Base-by-base conservation (phyloP, 2,797 vertebrate genomes). In the Anguilla obscura region DNA sequence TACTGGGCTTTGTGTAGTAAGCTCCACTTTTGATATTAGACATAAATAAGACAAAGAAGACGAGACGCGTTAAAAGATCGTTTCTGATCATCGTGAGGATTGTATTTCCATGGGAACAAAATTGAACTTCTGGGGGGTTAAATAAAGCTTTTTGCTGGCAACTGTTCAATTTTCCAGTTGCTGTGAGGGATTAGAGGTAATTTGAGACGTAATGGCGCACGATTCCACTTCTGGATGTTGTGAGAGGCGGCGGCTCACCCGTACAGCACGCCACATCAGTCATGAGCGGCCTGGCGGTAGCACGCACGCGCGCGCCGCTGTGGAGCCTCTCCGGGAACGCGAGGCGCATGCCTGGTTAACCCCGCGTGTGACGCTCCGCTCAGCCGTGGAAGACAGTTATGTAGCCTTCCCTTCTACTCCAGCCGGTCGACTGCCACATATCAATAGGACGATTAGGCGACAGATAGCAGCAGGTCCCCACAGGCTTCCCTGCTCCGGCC, bases 101-200 rank as follows among this genome's bases (percentile, higher is more conserved):
- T 88, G 56, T 0, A 91, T 93, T 92, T 92, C 92, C 91, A 92
- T 93, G 92, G 92, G 87, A 92, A 93, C 90, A 89, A 89, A 91
- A 90, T 89, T 92, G 91, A 89, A 89, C 86, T 89, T 84, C 89
- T 14, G 54, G 86, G 50, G 80, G 85, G 66, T 85, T 76, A 89
- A 18, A 89, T 87, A 90, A 92, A 92, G 89, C 91, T 88, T 90
- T 45, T 92, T 91, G 93, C n/a, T 54, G 82, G 21, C 21, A 56
- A 33, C 3, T 1, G 48, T 56, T 84, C 10, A 54, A 54, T 54
- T 48, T 84, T 84, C n/a, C 82, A 54, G 8, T 56, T 84, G 27
- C 21, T 24, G 9, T 9, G 12, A n/a, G n/a, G 79, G 40, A 82
- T 82, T 48, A 48, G 18, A 82, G 24, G 79, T 50, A 14, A 50